Evolutionary conservation across 2,113 vertebrate genomes (phyloP).

Genomic region (Recurvirostra avosetta): DNA sequence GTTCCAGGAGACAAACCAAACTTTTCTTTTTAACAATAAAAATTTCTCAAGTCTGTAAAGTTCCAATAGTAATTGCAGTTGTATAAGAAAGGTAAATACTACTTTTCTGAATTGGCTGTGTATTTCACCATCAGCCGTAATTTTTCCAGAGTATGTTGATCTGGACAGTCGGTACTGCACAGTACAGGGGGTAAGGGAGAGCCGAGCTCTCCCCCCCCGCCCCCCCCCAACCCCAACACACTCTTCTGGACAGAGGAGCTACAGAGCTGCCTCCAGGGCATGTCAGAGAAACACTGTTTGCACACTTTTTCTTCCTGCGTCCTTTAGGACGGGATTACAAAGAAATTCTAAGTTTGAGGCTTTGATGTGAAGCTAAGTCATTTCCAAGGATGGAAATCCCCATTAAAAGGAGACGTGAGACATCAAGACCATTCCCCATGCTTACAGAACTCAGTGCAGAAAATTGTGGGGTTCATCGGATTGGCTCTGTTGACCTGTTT

Average conservation of each 20-base stretch:
- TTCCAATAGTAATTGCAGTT: neutral
- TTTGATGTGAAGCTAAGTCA: neutral
- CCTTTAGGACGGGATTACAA: neutral
- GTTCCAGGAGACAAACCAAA: neutral
- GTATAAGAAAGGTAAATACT: neutral
- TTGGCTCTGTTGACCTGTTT: neutral
- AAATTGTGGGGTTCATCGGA: fast-evolving
- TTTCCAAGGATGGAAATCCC: neutral
- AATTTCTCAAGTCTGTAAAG: neutral
- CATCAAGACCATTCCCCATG: no score
- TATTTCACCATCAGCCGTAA: neutral
- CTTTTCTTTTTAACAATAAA: neutral
- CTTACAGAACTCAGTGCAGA: neutral
- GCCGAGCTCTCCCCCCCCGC: fast-evolving
- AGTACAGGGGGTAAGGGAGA: no score
- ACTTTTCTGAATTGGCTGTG: neutral
- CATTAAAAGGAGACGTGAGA: neutral
- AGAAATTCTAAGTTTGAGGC: neutral
- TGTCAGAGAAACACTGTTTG: neutral
- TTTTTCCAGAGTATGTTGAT: neutral
- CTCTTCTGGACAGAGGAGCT: neutral
- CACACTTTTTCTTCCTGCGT: neutral
- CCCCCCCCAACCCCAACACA: fast-evolving
- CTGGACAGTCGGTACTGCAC: fast-evolving
- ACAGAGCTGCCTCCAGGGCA: neutral